A percentile compares a stretch with the other conserved stretches of the same genome.
Evolutionary conservation across 2,113 vertebrate genomes (phyloP).

Genomic region (Ardeotis arabs): DNA sequence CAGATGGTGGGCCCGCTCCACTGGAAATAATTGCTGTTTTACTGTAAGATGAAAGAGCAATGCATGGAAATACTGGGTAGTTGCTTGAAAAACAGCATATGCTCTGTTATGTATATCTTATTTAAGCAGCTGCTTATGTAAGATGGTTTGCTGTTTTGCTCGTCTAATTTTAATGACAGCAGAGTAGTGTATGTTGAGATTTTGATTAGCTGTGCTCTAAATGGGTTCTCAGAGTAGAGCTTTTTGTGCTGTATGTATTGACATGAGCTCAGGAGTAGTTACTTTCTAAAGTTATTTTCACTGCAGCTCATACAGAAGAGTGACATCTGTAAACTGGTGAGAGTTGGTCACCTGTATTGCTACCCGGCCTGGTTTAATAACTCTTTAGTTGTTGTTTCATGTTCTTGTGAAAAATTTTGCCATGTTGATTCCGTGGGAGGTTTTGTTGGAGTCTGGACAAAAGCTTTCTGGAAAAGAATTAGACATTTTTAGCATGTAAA

Average conservation of each 20-base stretch:
- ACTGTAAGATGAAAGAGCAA: neutral
- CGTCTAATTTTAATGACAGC: neutral
- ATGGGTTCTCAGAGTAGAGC: neutral
- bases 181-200: neutral
- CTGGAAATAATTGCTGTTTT: neutral
- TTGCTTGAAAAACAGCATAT: constrained; percentile 20
- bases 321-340: neutral
- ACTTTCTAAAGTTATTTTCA: neutral
- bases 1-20: neutral
- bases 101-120: neutral
- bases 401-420: neutral
- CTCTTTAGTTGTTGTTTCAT: neutral
- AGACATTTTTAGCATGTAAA: neutral
- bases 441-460: neutral
- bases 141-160: neutral
- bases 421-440: neutral
- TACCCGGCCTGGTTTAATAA: neutral
- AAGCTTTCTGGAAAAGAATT: neutral
- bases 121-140: neutral
- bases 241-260: neutral
- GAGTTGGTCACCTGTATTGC: neutral
- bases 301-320: neutral
- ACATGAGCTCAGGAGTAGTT: neutral
- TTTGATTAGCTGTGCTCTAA: neutral
- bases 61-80: neutral